Evolutionary conservation across 2,888 invertebrate genomes (phyloP).

Genomic region (Xestia ashworthii): DNA sequence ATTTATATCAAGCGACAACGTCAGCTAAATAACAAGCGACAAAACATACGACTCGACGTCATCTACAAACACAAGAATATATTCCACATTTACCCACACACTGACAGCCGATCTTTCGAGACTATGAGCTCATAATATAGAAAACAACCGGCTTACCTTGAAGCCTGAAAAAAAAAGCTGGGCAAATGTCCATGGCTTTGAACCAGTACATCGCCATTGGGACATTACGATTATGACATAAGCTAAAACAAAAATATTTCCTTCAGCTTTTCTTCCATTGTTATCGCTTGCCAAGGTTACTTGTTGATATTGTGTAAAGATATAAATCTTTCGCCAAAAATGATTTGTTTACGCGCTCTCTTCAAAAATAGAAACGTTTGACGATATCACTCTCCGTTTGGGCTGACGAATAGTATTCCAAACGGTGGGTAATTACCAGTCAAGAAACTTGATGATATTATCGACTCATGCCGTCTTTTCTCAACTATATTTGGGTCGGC

Average conservation of each 20-base stretch:
- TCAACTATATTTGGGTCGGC: background rate
- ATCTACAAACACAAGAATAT: constrained; percentile 12
- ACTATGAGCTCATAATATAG: constrained; percentile 45
- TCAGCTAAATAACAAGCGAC: background rate
- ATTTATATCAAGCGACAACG: background rate
- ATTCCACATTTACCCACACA: constrained; percentile 24
- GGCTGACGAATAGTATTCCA: background rate
- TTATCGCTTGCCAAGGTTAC: constrained; percentile 26
- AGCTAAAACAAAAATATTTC: constrained; percentile 29
- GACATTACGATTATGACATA: constrained; percentile 21
- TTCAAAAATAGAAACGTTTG: background rate
- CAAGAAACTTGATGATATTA: background rate
- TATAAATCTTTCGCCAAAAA: background rate
- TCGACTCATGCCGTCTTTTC: background rate
- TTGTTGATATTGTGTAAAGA: background rate
- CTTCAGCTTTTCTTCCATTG: background rate
- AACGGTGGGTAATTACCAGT: too few relatives aligned
- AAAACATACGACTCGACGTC: constrained; percentile 9
- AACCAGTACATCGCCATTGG: constrained; percentile 25
- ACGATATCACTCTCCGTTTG: background rate
- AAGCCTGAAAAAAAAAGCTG: constrained; percentile 34
- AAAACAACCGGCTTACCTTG: constrained; percentile 52
- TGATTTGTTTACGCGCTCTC: background rate
- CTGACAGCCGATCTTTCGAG: constrained; percentile 46
- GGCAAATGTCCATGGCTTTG: constrained; percentile 62